Conservation (phyloP, 1,140 invertebrate species). For the Zaprionus ghesquierei region DNA sequence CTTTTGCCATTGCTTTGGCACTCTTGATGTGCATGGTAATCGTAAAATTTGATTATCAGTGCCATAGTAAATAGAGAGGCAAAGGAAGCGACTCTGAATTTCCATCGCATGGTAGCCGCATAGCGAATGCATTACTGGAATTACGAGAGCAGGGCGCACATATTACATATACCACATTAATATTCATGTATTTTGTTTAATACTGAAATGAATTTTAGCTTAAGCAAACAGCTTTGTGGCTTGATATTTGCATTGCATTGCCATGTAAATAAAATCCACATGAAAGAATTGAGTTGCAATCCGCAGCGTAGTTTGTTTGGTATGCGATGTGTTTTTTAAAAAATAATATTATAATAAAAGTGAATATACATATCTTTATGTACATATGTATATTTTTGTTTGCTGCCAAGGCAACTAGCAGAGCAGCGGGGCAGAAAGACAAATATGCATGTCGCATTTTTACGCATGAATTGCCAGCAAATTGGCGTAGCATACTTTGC, state of each 20-base stretch:
- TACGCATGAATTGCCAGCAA: neutral
- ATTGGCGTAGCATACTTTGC: neutral
- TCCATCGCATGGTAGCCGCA: neutral
- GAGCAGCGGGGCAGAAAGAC: neutral
- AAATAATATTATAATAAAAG: no score
- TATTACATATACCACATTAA: neutral
- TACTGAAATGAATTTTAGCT: neutral
- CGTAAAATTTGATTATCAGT: slow-evolving; percentile 19
- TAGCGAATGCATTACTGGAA: neutral
- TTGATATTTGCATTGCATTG: neutral
- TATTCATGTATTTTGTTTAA: neutral
- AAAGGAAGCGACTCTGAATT: neutral
- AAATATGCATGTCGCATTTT: neutral
- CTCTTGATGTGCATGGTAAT: neutral
- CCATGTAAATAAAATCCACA: neutral
- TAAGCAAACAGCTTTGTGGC: neutral
- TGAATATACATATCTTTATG: no score
- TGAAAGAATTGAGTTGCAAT: no score
- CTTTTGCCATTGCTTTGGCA: neutral
- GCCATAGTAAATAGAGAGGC: neutral
- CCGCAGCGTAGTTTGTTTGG: neutral
- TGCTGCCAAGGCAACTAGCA: neutral
- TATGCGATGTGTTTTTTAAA: neutral
- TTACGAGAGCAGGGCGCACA: neutral
- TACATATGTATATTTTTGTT: no score